Evolutionary conservation across 2,113 vertebrate genomes (phyloP).

Genomic region (Ranitomeya imitator): DNA sequence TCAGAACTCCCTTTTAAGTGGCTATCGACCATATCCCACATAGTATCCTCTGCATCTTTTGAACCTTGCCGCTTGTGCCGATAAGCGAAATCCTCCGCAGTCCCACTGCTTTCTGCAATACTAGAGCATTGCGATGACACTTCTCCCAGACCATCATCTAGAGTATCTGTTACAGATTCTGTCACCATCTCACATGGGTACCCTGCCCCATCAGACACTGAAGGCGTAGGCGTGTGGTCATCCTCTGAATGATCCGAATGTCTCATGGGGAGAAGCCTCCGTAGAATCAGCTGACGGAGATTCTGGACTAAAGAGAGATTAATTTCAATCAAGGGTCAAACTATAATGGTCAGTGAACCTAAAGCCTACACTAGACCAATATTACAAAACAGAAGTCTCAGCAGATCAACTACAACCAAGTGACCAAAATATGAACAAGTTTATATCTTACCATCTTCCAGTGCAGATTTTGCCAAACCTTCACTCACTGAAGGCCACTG

Average conservation of each 20-base stretch:
- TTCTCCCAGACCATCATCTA: background rate
- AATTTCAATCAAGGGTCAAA: background rate
- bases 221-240: slow-evolving; percentile 69
- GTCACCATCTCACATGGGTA: slow-evolving; percentile 58
- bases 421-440: background rate
- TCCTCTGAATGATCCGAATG: slow-evolving; percentile 62
- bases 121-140: background rate
- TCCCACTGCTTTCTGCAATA: background rate
- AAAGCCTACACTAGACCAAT: background rate
- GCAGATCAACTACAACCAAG: background rate
- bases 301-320: slow-evolving; percentile 67
- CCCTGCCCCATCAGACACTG: slow-evolving; percentile 46
- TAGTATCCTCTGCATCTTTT: background rate
- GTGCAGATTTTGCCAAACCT: slow-evolving; percentile 69
- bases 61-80: background rate
- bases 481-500: background rate
- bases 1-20: slow-evolving; percentile 56
- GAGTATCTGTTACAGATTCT: slow-evolving; percentile 52
- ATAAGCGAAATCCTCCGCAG: background rate
- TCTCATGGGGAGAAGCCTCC: slow-evolving; percentile 60
- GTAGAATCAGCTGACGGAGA: slow-evolving; percentile 68
- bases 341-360: background rate
- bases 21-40: background rate
- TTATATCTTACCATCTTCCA: slow-evolving; percentile 71
- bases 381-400: background rate